These are phyloP conservation scores for Keiferia lycopersicella DNA, from an alignment of 2,888 invertebrate genomes.

Conservation along the genomic window DNA sequence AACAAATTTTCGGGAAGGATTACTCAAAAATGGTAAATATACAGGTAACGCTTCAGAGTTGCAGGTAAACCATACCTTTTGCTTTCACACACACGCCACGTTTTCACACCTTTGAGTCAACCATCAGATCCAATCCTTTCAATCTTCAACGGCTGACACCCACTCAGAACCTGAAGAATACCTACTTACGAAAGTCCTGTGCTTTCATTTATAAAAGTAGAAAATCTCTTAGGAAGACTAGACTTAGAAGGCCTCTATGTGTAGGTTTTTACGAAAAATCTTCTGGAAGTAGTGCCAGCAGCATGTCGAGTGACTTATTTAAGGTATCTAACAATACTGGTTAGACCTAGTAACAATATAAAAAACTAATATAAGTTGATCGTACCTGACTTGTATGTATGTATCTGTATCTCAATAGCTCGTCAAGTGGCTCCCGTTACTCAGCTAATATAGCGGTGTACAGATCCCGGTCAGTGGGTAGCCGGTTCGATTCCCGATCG, in stretches of 20 bases:
- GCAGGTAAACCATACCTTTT: background rate
- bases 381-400: too few species aligned
- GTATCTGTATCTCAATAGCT: background rate
- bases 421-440: constrained; percentile 42
- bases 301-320: too few species aligned
- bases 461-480: constrained; percentile 52
- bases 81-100: too few species aligned
- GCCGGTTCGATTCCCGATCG: constrained; percentile 44
- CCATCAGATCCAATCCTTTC: background rate
- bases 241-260: too few species aligned
- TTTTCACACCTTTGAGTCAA: background rate
- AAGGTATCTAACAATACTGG: too few species aligned
- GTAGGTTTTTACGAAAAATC: too few species aligned
- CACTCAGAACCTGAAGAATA: background rate
- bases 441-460: constrained; percentile 28
- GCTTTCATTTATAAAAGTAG: too few species aligned
- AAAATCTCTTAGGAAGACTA: too few species aligned
- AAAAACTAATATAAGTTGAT: background rate
- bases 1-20: background rate
- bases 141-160: background rate
- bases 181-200: background rate
- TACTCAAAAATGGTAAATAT: background rate
- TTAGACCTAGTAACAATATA: background rate
- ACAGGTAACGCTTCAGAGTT: background rate
- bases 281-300: too few species aligned